Evolutionary conservation across 2,113 vertebrate genomes (phyloP), one percentile per base, ranked within the genome.

Genomic region (Laticauda laticaudata): DNA sequence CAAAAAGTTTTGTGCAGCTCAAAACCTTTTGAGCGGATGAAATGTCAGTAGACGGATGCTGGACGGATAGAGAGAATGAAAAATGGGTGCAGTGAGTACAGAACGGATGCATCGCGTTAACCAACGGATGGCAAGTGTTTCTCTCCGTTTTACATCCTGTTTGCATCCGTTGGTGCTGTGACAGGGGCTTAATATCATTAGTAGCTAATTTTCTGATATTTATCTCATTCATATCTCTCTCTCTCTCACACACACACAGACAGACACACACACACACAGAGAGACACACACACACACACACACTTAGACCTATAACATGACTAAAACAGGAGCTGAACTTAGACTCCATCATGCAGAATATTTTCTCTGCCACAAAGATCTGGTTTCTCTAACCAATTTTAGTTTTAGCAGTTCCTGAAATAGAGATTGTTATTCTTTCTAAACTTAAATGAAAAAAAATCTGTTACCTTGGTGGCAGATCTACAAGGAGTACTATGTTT

Each of bases 401-500:
- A 61, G 43, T 39, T 45, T 43, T 57, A 61, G 43, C 39, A 15
- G 8, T n/a, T 81, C 34, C 34, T 81, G n/a, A 81, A 39, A 20
- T 39, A 81, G 15, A 81, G 34, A 39, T 81, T 43, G 6, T 43
- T 43, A 81, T 39, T 43, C 43, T 43, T 81, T 81, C 34, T 43
- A 81, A 81, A 43, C 7, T 21, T 81, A 81, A 43, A 81, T 21
- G 7, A 21, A 81, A 57, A 21, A 89, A 21, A 89, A 29, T 0
- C 8, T 0, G 94, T 7, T 92, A 99, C 99, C 98, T 98, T 99
- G 0, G 95, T 56, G 12, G 98, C 97, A 90, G 3, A 87, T 94
- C 98, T 90, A 90, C 5, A 94, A 24, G 98, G 98, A 54, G 98
- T 98, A 29, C 95, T 98, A 93, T 98, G 97, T 92, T 98, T 99